These are phyloP conservation scores for Macrostomum cliftonense DNA, from an alignment of 2,888 invertebrate genomes.

Conservation along the genomic window DNA sequence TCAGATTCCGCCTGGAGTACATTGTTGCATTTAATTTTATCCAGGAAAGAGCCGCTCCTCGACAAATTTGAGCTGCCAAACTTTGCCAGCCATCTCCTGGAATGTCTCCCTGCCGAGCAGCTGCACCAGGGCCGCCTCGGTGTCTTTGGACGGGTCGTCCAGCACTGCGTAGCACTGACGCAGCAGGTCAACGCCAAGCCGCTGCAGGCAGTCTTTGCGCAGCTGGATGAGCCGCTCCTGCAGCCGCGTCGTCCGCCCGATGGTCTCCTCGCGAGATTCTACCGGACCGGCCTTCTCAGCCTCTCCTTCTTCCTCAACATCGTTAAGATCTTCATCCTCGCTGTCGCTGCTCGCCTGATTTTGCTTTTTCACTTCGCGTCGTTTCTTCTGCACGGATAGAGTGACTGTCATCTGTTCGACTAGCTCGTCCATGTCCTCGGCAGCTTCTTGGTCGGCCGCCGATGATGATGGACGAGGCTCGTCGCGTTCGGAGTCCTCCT, in stretches of 20 bases:
- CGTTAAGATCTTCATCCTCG: constrained; percentile 30
- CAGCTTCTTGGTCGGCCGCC: not conserved
- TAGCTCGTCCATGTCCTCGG: not conserved
- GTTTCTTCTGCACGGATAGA: not conserved
- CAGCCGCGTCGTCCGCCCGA: no score
- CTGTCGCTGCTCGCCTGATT: constrained; percentile 26
- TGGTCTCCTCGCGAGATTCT: no score
- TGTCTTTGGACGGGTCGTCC: constrained; percentile 30
- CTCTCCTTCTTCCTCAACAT: constrained; percentile 29
- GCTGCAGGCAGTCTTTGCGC: constrained; percentile 31
- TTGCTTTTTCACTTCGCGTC: not conserved
- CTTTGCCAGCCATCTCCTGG: constrained; percentile 35
- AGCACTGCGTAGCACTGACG: constrained; percentile 31
- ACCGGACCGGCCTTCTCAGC: constrained; percentile 12
- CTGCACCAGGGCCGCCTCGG: constrained; percentile 29
- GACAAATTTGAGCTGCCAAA: constrained; percentile 37
- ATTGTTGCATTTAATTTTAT: no score
- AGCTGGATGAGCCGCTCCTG: constrained; percentile 4
- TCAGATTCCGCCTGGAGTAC: no score
- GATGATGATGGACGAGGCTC: not conserved
- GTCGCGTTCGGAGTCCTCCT: not conserved
- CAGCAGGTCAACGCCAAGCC: constrained; percentile 26
- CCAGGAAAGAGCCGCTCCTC: constrained; percentile 18
- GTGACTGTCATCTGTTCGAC: no score
- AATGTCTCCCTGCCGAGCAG: constrained; percentile 30